Base-by-base conservation (phyloP, 1,140 invertebrate species). In the Rhyacophila brunnea region DNA sequence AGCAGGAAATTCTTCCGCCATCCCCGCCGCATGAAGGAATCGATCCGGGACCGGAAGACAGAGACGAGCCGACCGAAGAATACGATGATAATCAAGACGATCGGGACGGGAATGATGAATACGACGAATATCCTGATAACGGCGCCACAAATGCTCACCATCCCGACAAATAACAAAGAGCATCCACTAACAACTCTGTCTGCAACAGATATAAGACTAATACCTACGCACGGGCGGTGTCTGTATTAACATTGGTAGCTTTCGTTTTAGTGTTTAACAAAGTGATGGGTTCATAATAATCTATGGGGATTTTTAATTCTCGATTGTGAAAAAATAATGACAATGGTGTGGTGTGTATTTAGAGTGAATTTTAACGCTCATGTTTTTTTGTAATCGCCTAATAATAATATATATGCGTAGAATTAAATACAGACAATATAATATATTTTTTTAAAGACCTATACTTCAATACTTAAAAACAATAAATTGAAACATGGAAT, bases 101-200 rank as follows among this genome's bases (percentile, higher is more conserved):
- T 67, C 79, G 81, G 23, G 74, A 74, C 28, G 79, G 75, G 20
- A 77, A 80, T 14, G 80, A 82, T 35, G 74, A 77, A 65, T 81
- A 81, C 68, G 80, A 82, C 60, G 80, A 82, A 67, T 82, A 83
- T 72, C 71, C 75, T n/a, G 81, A 82, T 68, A 75, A 76, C 67
- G 69, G 71, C 67, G 68, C 65, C 65, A 68, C 62, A 68, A 76
- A 68, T 71, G 67, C 71, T 51, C 67, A 46, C 20, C 45, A 58
- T 58, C 35, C 51, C 7, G 64, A 65, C 23, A 65, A 65, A 65
- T 65, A 65, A 65, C 64, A 65, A 48, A 65, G 19, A 65, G 60
- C 60, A 50, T 59, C 14, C 28, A 58, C 57, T 53, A 62, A 65
- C 28, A 58, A 48, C 43, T 54, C 57, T 13, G 50, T 49, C 49